A percentile compares a stretch with the other conserved stretches of the same genome.
These are phyloP conservation scores for Ectropis grisescens DNA, from an alignment of 1,140 invertebrate genomes.

Conservation along the genomic window DNA sequence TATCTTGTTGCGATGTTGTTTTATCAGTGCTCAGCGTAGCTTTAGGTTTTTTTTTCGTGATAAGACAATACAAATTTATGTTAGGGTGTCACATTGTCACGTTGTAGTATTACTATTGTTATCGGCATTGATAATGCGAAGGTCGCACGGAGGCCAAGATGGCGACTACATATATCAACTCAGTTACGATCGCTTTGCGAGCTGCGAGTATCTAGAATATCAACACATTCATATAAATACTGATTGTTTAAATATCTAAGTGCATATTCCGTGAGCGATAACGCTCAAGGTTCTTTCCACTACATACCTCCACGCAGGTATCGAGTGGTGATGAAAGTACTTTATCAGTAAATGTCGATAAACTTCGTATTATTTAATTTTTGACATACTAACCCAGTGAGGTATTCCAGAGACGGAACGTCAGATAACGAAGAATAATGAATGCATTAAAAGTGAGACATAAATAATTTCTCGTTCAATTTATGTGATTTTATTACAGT, in stretches of 20 bases:
- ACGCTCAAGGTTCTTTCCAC: conserved; percentile 40
- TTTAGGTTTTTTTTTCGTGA: conserved; percentile 45
- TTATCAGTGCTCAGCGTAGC: conserved; percentile 36
- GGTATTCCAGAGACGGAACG: too few relatives aligned
- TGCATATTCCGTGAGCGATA: conserved; percentile 31
- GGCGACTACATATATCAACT: conserved; percentile 10
- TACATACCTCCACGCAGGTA: conserved; percentile 13
- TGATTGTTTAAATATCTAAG: conserved; percentile 24
- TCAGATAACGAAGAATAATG: too few relatives aligned
- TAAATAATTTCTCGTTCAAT: too few relatives aligned
- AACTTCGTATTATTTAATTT: too few relatives aligned
- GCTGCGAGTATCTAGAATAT: conserved; percentile 7
- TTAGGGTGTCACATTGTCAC: conserved; percentile 59
- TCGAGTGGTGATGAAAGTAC: conserved; percentile 11
- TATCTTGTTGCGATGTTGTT: conserved; percentile 48
- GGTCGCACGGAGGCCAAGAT: conserved; percentile 36
- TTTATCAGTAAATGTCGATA: conserved; percentile 6
- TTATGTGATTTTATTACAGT: too few relatives aligned
- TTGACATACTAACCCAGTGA: too few relatives aligned
- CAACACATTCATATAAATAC: conserved; percentile 21
- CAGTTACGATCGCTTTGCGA: conserved; percentile 12
- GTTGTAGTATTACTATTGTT: conserved; percentile 49
- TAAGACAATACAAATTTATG: conserved; percentile 66
- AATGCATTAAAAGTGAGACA: too few relatives aligned
- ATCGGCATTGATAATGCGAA: conserved; percentile 56